Base-by-base conservation (phyloP, 2,797 vertebrate species). In the Muscicapa comitata region DNA sequence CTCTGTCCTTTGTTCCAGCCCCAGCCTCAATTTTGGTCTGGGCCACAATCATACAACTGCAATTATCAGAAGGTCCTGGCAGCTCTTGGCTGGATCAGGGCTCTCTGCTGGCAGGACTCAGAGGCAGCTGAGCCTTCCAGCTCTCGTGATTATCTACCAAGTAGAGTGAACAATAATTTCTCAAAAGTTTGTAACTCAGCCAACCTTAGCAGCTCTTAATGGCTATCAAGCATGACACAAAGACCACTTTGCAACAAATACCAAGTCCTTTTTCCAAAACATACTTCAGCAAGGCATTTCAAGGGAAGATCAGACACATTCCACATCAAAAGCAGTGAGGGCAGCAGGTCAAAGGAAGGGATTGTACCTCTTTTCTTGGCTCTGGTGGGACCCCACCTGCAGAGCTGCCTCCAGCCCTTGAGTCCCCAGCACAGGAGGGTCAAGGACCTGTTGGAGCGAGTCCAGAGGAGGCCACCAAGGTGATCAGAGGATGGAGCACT, bases 31-130 rank as follows among this genome's bases (percentile, higher is more conserved):
- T 58, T 70, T 38, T 48, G 33, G 17, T 61, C 70, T 47, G 61
- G 20, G 21, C 19, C 45, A 74, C 57, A 73, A 2, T 45, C 40
- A 47, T 24, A 62, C 23, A 91, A 79, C 3, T 53, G 57, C 63
- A 92, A 67, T 85, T 66, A 73, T 1, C 58, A 67, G 63, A 51
- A 89, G 26, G 63, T 76, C 26, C 78, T 63, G 67, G 8, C 74
- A 96, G 84, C 83, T 75, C 86, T 47, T 84, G 88, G 90, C 88
- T 88, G 76, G 65, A 43, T 38, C 25, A 68, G 43, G 23, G 42
- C 35, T 78, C 50, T 23, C 4, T 70, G 73, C 91, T 96, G 95
- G 84, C 96, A 96, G 67, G 31, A 31, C 71, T 53, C 24, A 5
- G 67, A 55, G 43, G 38, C 5, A 82, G 26, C 20, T 8, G 23